Percentiles rank a stretch among this genome's conserved stretches.
These are phyloP conservation scores for Thaumatotibia leucotreta DNA, from an alignment of 1,140 invertebrate genomes.

Conservation along the genomic window DNA sequence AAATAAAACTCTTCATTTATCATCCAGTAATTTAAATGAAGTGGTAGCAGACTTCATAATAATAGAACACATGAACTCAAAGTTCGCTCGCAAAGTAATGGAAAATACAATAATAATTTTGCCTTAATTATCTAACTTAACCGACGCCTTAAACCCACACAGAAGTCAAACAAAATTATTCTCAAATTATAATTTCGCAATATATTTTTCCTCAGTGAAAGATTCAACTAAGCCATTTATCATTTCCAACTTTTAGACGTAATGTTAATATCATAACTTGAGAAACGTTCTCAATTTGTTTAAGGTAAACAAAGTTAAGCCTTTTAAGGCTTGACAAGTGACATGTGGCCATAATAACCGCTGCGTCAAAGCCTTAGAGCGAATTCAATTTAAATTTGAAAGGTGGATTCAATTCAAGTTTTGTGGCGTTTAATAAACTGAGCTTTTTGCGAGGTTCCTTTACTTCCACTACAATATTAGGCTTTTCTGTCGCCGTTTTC, in stretches of 20 bases:
- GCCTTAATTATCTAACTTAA: no score
- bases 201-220: neutral
- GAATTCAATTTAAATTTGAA: neutral
- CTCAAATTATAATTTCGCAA: neutral
- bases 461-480: no score
- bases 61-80: no score
- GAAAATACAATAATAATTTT: no score
- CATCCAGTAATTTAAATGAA: no score
- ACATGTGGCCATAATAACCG: neutral
- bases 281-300: neutral
- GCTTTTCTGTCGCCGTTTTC: no score
- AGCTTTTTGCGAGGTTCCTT: no score
- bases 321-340: neutral
- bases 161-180: no score
- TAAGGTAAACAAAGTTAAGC: neutral
- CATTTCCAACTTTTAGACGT: neutral
- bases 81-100: no score
- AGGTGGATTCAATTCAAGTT: neutral
- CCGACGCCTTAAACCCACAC: no score
- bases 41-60: no score
- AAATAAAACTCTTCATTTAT: no score
- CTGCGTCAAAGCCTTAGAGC: neutral
- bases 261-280: neutral
- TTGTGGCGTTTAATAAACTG: neutral
- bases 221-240: neutral